These are phyloP conservation scores for Myodes glareolus DNA, from an alignment of 2,113 vertebrate species.

Conservation along the genomic window DNA sequence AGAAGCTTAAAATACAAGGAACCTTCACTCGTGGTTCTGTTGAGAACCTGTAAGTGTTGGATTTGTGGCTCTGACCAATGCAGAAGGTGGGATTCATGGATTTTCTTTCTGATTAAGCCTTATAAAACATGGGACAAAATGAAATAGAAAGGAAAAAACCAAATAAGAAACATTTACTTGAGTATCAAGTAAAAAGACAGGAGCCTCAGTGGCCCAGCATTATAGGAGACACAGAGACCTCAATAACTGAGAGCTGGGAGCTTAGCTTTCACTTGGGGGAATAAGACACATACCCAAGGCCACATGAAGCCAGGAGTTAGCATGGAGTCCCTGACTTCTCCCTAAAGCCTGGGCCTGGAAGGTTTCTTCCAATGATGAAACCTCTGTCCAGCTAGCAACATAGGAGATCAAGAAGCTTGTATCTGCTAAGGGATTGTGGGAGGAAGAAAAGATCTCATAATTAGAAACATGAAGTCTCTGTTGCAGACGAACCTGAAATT, in stretches of 20 bases:
- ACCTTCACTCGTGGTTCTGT: background rate
- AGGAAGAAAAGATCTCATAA: background rate
- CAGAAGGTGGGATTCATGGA: background rate
- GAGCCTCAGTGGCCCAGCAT: background rate
- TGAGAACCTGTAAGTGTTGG: background rate
- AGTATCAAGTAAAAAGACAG: background rate
- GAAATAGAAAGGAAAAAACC: background rate
- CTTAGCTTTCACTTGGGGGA: fast-evolving
- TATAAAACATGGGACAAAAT: conserved; percentile 13
- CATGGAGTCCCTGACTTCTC: background rate
- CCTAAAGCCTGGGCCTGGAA: too few relatives aligned
- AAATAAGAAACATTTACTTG: background rate
- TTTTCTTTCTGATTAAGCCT: background rate
- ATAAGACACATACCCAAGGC: background rate
- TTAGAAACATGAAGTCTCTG: background rate
- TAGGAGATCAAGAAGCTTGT: background rate
- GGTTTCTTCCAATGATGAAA: background rate
- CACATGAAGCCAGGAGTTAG: fast-evolving
- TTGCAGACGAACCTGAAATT: background rate
- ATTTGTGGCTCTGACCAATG: background rate
- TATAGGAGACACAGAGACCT: background rate
- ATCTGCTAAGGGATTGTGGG: background rate
- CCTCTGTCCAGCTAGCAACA: background rate
- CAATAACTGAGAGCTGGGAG: background rate
- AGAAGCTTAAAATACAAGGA: conserved; percentile 50